Base-by-base conservation (phyloP, 2,888 invertebrate species). In the Ichneumoninae sp. region DNA sequence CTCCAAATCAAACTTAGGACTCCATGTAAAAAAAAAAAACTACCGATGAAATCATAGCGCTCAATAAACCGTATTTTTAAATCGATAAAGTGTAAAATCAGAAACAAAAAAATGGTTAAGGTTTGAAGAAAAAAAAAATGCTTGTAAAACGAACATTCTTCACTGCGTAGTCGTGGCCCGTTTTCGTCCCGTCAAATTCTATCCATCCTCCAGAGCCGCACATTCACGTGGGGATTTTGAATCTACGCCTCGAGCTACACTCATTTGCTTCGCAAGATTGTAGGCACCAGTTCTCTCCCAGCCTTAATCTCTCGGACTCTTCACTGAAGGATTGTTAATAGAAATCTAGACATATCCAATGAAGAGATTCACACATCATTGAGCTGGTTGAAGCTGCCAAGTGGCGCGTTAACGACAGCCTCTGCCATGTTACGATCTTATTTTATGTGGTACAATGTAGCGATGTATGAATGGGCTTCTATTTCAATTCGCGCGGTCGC, bases 321-420 rank as follows among this genome's bases (percentile, higher is more conserved):
- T 16, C 1, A 22, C 33, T n/a, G 6, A 26, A 63, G n/a, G 44
- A 60, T 10, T 19, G 40, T 78, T 54, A 47, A 71, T 63, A 19
- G 69, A 70, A 30, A 47, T 74, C 50, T 54, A 54, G 81, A 81
- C 69, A 47, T 13, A 73, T 77, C 52, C 44, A 66, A 57, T 16
- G 60, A 30, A 47, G 40, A 54, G 50, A 70, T 81, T 75, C 76
- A 50, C 60, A 70, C 74, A 81, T 70, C 81, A 50, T 74, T 84
- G 84, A 75, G 65, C 78, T 57, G 50, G 8, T 65, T 60, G 33
- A 13, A 10, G 69, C 76, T 63, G 77, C 84, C 81, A 81, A 84
- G 70, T 81, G 70, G 70, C 65, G 36, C 63, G 63, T 66, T 22
- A 78, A 69, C 36, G 33, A 16, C 50, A 40, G 26, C 22, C 22